Conservation (phyloP, 2,888 invertebrate species). For the Scelioninae gen. 2 region DNA sequence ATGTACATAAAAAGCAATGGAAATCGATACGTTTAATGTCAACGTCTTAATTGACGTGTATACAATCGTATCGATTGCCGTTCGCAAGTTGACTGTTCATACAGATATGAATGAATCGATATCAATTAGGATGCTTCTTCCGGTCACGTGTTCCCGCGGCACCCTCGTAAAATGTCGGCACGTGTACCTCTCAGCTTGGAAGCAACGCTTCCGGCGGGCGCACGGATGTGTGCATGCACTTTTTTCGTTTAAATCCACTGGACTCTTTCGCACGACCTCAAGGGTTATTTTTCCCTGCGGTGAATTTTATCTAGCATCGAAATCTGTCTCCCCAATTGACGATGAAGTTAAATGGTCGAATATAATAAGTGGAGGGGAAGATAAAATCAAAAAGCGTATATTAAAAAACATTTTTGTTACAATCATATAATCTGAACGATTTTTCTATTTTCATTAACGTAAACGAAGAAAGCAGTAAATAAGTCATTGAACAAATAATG, state of each 20-base stretch:
- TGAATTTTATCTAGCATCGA: conserved; percentile 28
- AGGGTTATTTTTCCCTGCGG: conserved; percentile 58
- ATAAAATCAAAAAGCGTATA: background rate
- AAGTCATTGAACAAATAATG: too few relatives aligned
- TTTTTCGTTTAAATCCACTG: conserved; percentile 55
- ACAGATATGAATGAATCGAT: conserved; percentile 69
- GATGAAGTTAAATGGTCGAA: conserved; percentile 45
- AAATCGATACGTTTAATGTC: conserved; percentile 32
- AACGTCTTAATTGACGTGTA: conserved; percentile 49
- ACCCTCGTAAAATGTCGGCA: conserved; percentile 69
- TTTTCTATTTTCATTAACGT: too few relatives aligned
- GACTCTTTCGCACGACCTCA: conserved; percentile 64
- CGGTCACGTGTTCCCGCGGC: conserved; percentile 72
- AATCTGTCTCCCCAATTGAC: conserved; percentile 38
- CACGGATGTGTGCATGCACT: conserved; percentile 49
- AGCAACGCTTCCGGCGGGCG: conserved; percentile 61
- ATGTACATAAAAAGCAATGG: conserved; percentile 2
- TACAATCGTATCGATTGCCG: conserved; percentile 44
- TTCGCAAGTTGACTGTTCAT: conserved; percentile 50
- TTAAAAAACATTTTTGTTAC: background rate
- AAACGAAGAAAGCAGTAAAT: too few relatives aligned
- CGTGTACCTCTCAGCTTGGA: conserved; percentile 68
- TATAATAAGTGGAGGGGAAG: background rate
- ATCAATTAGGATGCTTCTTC: conserved; percentile 75
- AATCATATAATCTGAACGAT: too few relatives aligned